phyloP scores from a whole-genome alignment of 2,113 vertebrate genomes.

The Phodopus roborovskii region DNA sequence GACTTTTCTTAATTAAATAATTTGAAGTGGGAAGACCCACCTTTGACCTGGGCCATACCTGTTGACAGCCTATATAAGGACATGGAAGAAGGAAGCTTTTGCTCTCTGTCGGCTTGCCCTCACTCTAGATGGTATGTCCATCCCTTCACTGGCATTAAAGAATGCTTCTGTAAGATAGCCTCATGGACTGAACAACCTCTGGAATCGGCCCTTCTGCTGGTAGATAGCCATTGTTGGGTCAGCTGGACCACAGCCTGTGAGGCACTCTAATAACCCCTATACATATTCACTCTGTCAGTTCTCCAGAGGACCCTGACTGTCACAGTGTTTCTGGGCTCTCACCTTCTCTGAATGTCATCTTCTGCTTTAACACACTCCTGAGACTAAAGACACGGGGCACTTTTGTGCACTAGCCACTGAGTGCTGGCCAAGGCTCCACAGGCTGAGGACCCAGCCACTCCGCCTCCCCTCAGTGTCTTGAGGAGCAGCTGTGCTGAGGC shows the following conservation, averaged over 20 bases:
- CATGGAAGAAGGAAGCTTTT: background rate
- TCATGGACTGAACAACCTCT: background rate
- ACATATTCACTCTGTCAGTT: background rate
- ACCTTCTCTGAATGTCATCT: conserved; percentile 86
- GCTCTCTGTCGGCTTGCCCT: too few species aligned
- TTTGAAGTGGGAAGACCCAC: background rate
- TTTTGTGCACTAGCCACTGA: conserved; percentile 80
- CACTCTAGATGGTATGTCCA: background rate
- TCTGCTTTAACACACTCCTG: conserved; percentile 83
- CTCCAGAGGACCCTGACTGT: background rate
- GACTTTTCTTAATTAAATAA: background rate
- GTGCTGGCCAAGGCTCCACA: conserved; percentile 86
- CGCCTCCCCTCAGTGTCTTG: conserved; percentile 69
- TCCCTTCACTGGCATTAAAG: background rate
- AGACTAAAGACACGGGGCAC: conserved; percentile 85
- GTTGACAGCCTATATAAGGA: background rate
- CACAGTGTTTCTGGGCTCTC: background rate
- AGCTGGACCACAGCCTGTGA: background rate
- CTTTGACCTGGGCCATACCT: background rate
- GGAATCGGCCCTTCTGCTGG: background rate
- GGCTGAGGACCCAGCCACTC: conserved; percentile 78
- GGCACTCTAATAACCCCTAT: background rate
- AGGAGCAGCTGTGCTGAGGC: conserved; percentile 71
- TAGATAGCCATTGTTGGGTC: background rate
- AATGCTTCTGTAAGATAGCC: background rate